These are phyloP conservation scores for Acanthosoma haemorrhoidale DNA, from an alignment of 2,888 invertebrate species.

Conservation along the genomic window DNA sequence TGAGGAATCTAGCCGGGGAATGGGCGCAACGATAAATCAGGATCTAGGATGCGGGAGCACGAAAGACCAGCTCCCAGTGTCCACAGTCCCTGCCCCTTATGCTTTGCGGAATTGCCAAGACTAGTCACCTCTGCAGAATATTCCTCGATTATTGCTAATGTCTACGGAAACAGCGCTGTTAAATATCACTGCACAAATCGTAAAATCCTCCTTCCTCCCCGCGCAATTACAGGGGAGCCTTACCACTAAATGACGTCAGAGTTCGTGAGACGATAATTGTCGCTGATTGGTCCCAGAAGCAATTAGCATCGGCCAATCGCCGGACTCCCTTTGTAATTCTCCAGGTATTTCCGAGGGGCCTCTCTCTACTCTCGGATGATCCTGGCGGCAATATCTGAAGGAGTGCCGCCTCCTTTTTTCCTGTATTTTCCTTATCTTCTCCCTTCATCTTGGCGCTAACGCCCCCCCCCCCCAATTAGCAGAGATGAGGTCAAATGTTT, in stretches of 20 bases:
- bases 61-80: too few relatives aligned
- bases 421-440: neutral
- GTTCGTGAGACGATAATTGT: conserved; percentile 29
- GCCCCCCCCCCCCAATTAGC: neutral
- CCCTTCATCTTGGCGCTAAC: neutral
- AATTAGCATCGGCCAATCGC: conserved; percentile 22
- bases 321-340: conserved; percentile 17
- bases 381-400: conserved; percentile 4
- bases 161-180: too few relatives aligned
- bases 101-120: too few relatives aligned
- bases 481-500: conserved; percentile 11
- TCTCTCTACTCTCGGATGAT: conserved; percentile 2
- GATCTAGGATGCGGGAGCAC: too few relatives aligned
- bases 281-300: conserved; percentile 13
- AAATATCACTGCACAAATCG: neutral
- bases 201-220: neutral
- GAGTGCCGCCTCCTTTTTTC: conserved; percentile 19
- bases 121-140: too few relatives aligned
- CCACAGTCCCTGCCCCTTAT: too few relatives aligned
- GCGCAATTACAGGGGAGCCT: conserved; percentile 13
- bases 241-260: conserved; percentile 16
- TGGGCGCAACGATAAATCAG: too few relatives aligned
- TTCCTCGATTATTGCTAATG: too few relatives aligned
- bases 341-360: conserved; percentile 19
- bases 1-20: too few relatives aligned